Conservation (phyloP, 2,797 vertebrate genomes). For the Tiaroga cobitis region DNA sequence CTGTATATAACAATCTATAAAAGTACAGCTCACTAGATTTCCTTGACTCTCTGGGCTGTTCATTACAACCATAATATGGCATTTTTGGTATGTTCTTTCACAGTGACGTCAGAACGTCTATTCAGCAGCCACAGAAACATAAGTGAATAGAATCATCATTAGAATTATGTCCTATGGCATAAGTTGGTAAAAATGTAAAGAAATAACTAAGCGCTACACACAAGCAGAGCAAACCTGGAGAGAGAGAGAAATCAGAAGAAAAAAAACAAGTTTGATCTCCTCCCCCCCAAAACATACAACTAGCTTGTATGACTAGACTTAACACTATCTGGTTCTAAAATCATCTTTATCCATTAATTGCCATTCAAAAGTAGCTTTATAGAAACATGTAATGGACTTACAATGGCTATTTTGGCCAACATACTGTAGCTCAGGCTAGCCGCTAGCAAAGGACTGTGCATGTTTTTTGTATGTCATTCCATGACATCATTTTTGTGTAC, state of each 20-base stretch:
- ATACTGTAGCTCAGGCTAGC: neutral
- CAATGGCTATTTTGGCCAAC: neutral
- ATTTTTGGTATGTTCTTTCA: neutral
- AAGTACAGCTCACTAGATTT: conserved; percentile 4
- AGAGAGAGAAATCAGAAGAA: no score
- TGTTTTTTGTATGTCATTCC: no score
- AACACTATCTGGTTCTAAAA: neutral
- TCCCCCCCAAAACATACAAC: no score
- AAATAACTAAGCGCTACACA: neutral
- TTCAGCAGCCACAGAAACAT: neutral
- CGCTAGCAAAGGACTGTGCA: neutral
- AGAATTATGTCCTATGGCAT: neutral
- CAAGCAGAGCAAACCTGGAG: neutral
- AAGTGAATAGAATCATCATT: neutral
- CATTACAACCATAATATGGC: neutral
- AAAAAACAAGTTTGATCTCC: no score
- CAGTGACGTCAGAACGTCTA: neutral
- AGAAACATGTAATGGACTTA: neutral
- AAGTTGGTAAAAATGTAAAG: neutral
- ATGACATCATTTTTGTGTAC: neutral
- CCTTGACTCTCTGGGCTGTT: conserved; percentile 22
- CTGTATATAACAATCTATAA: conserved; percentile 39
- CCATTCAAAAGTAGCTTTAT: neutral
- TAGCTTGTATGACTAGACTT: neutral
- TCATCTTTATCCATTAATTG: neutral